Evolutionary conservation across 2,113 vertebrate species (phyloP).

Genomic region (Bos indicus): DNA sequence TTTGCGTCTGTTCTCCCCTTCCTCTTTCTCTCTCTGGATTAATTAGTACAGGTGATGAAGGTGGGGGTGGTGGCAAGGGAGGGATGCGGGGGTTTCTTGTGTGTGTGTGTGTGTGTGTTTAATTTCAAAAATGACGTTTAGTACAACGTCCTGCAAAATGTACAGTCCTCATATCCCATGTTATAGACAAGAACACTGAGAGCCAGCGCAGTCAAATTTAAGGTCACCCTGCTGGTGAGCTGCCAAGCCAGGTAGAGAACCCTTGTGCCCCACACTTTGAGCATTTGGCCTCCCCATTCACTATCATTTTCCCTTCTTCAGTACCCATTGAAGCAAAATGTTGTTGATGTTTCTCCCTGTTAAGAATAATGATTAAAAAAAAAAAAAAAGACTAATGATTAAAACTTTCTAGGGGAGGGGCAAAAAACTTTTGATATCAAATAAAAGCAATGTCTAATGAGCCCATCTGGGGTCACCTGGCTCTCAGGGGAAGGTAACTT

Average conservation of each 20-base stretch:
- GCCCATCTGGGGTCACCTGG: not conserved
- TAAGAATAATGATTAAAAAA: not conserved
- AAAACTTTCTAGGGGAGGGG: not conserved
- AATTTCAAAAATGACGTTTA: not conserved
- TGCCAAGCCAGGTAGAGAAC: not conserved
- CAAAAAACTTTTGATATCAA: not conserved
- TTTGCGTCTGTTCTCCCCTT: not conserved
- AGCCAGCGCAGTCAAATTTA: not conserved
- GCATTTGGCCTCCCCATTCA: rapidly evolving
- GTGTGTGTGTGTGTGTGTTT: not conserved
- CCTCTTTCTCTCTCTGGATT: not conserved
- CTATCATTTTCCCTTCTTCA: not conserved
- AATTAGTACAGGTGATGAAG: not conserved
- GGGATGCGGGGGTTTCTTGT: no score
- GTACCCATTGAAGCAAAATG: not conserved
- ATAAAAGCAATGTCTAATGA: not conserved
- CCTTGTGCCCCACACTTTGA: no score
- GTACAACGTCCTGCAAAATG: not conserved
- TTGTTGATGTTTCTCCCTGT: not conserved
- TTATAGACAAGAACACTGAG: not conserved
- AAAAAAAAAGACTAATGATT: not conserved
- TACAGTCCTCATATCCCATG: not conserved
- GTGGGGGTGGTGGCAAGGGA: not conserved
- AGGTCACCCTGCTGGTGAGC: not conserved
- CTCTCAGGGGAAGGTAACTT: not conserved